These are phyloP conservation scores for Labeo rohita DNA, from an alignment of 2,113 vertebrate genomes.

Conservation along the genomic window DNA sequence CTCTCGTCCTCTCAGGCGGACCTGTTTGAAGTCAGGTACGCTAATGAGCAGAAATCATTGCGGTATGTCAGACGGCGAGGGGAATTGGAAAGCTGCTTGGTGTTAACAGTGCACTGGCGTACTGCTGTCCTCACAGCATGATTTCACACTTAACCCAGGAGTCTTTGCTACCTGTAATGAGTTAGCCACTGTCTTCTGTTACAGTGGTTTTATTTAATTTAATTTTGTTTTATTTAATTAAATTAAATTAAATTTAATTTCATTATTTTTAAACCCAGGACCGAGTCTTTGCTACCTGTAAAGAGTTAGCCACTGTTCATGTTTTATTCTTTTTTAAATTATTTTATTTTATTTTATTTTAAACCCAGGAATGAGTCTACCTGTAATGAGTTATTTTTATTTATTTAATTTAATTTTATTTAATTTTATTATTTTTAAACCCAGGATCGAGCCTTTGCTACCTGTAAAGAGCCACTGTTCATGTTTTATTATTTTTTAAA, in stretches of 20 bases:
- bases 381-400: too few species aligned
- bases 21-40: slow-evolving; percentile 22
- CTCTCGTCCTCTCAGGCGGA: neutral
- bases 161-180: neutral
- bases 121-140: neutral
- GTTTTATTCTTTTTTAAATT: too few species aligned
- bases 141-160: neutral
- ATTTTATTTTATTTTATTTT: too few species aligned
- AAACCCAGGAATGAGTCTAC: too few species aligned
- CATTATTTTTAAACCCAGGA: neutral
- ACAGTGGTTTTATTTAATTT: neutral
- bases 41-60: slow-evolving; percentile 33
- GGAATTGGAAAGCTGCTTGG: neutral
- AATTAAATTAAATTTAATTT: neutral
- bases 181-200: neutral
- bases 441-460: too few species aligned
- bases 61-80: neutral
- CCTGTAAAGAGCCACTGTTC: too few species aligned
- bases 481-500: too few species aligned
- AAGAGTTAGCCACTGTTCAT: too few species aligned
- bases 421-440: neutral
- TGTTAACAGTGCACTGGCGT: neutral
- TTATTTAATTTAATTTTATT: too few species aligned
- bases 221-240: too few species aligned
- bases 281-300: neutral